phyloP scores from a whole-genome alignment of 2,888 invertebrate genomes.

The Eristalis tenax region DNA sequence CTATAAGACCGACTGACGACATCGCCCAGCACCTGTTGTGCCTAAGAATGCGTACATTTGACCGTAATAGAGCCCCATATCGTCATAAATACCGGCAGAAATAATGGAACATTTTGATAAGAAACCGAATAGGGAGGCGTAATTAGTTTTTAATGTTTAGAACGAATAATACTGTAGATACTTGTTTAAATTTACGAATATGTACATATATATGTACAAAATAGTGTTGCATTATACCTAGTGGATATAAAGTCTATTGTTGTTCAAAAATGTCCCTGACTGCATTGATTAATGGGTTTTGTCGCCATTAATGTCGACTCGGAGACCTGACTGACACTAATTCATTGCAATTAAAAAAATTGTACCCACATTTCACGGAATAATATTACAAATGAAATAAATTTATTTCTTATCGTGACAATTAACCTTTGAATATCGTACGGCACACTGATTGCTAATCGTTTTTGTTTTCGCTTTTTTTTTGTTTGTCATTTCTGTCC shows the following conservation, averaged over 20 bases:
- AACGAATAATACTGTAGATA: conserved; percentile 25
- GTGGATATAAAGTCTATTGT: background rate
- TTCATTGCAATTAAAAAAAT: conserved; percentile 62
- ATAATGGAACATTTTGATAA: conserved; percentile 49
- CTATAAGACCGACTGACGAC: background rate
- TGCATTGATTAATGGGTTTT: conserved; percentile 59
- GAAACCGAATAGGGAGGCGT: conserved; percentile 32
- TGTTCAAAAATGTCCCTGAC: conserved; percentile 59
- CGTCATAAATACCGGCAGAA: background rate
- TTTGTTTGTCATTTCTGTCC: background rate
- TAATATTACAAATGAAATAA: conserved; percentile 63
- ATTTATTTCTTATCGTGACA: conserved; percentile 66
- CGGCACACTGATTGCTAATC: background rate
- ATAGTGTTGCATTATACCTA: conserved; percentile 3
- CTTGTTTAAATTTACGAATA: conserved; percentile 45
- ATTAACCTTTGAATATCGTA: conserved; percentile 55
- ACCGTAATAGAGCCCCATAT: conserved; percentile 9
- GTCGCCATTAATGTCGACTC: conserved; percentile 54
- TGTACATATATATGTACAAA: background rate
- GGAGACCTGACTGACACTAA: conserved; percentile 57
- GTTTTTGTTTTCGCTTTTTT: background rate
- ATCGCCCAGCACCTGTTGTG: conserved; percentile 1
- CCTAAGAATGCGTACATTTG: background rate
- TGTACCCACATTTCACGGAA: conserved; percentile 56
- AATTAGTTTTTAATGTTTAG: conserved; percentile 65